A percentile compares a stretch with the other conserved stretches of the same genome.
Conservation (phyloP, 2,888 invertebrate genomes). For the Dicranocentrus wangi region DNA sequence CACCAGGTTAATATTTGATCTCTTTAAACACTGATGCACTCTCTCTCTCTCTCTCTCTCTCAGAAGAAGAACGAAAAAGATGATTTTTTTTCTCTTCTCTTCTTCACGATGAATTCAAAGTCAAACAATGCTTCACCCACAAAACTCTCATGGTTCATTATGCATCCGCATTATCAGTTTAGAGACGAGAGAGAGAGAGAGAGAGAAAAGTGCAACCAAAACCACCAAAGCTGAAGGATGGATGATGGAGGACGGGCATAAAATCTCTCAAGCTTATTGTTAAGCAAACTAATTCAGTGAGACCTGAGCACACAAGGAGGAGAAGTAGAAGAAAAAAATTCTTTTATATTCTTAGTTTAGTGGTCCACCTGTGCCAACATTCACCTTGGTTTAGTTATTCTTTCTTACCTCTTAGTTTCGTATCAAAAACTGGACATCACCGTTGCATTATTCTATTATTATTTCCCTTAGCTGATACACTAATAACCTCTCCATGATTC, state of each 20-base stretch:
- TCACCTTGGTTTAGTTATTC: neutral
- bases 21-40: slow-evolving; percentile 35
- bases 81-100: too few species aligned
- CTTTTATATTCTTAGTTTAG: slow-evolving; percentile 35
- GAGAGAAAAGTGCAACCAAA: neutral
- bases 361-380: slow-evolving; percentile 65
- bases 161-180: slow-evolving; percentile 39
- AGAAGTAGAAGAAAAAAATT: too few species aligned
- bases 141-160: slow-evolving; percentile 36
- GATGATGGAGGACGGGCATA: slow-evolving; percentile 19
- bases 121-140: slow-evolving; percentile 58
- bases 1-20: slow-evolving; percentile 52
- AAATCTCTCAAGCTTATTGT: slow-evolving; percentile 39
- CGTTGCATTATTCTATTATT: neutral
- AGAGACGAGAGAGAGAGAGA: neutral
- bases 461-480: neutral
- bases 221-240: too few species aligned
- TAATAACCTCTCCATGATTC: neutral
- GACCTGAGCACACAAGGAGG: slow-evolving; percentile 21
- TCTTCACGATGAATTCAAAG: slow-evolving; percentile 11
- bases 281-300: slow-evolving; percentile 43
- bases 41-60: neutral
- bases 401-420: neutral
- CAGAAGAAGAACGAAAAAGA: too few species aligned
- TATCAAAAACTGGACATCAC: slow-evolving; percentile 8